Base-by-base conservation (phyloP, 2,113 vertebrate genomes). In the Megatriorchis doriae region DNA sequence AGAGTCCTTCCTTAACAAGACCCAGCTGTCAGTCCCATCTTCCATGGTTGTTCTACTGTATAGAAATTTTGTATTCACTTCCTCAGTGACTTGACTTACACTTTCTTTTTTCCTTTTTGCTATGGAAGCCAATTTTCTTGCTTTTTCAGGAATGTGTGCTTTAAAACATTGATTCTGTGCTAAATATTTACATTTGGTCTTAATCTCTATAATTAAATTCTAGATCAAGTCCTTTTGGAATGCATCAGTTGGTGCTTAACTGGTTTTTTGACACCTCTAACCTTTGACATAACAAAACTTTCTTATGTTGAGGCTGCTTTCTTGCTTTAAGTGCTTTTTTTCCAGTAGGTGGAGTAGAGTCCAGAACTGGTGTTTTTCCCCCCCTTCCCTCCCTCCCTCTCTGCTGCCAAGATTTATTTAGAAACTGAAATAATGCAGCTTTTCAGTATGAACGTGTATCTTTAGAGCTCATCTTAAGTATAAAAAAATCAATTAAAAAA, bases 151-250 rank as follows among this genome's bases (percentile, higher is more conserved):
- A 88, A 63, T 34, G 7, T 68, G 25, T 75, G 13, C 50, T 88
- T 85, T 85, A 73, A 88, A 90, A 66, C 34, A 52, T 29, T 34
- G 42, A 61, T 72, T 88, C 26, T 40, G 7, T 84, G 42, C 61
- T 91, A 92, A 88, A 84, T 95, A 78, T 92, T 96, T 96, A 81
- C 52, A 45, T 82, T 90, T 75, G 11, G 45, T 94, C 62, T 62
- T 93, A 78, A 71, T 93, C 50, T 81, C 11, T 29, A 27, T 56
- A 75, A 10, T 81, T 93, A 47, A 77, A 48, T 87, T 86, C 31
- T 88, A 86, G 77, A 50, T 88, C n/a, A 86, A 55, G 63, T 89
- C 15, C 29, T 81, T 59, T 92, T 63, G 55, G 45, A 78, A 65
- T 88, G 65, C 56, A 59, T 81, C 31, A 75, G 23, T 75, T 86